phyloP scores from a whole-genome alignment of 2,797 vertebrate genomes.

The Eurystomus glaucurus region DNA sequence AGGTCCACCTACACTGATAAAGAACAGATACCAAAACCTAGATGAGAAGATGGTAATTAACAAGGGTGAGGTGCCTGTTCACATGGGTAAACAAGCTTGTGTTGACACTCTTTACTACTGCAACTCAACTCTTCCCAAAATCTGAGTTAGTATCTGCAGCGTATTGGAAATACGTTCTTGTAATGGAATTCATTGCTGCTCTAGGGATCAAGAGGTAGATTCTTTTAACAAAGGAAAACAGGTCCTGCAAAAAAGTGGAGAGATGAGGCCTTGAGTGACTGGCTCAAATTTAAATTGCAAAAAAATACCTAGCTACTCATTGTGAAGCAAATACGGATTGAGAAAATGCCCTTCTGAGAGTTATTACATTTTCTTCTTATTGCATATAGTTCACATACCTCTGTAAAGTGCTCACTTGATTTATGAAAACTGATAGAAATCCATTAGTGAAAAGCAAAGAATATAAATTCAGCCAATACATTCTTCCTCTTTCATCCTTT shows the following conservation, averaged over 20 bases:
- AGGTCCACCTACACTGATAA: background rate
- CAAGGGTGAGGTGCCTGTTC: background rate
- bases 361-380: background rate
- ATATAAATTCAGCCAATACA: background rate
- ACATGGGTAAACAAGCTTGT: background rate
- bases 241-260: background rate
- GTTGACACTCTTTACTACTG: background rate
- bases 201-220: background rate
- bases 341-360: background rate
- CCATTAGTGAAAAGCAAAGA: background rate
- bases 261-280: background rate
- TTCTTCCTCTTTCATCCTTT: background rate
- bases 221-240: background rate
- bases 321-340: background rate
- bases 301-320: background rate
- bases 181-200: background rate
- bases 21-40: background rate
- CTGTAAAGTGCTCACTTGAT: background rate
- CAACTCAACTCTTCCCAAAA: background rate
- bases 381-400: background rate
- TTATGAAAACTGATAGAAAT: background rate
- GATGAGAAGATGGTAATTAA: background rate
- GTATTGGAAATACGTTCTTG: background rate
- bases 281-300: background rate
- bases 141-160: background rate